phyloP scores from a whole-genome alignment of 2,113 vertebrate species.

The Sturnus vulgaris region DNA sequence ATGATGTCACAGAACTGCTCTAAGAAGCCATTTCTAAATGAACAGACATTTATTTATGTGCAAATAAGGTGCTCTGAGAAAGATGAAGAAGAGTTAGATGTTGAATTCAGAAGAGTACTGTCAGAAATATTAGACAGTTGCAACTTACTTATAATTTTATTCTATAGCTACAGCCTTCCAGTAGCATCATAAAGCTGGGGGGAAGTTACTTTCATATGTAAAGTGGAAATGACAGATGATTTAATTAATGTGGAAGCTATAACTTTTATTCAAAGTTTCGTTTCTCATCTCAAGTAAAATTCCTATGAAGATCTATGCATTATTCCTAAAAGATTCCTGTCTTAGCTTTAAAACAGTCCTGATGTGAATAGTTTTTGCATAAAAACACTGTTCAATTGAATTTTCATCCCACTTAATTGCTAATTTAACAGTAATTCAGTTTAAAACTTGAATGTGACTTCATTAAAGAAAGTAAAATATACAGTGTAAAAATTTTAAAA shows the following conservation, averaged over 20 bases:
- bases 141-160: background rate
- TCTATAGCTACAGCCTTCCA: background rate
- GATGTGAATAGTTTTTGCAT: background rate
- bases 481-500: background rate
- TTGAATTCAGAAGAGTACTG: background rate
- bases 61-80: background rate
- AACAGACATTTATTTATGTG: background rate
- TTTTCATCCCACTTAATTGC: background rate
- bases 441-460: background rate
- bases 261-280: background rate
- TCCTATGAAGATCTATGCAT: background rate
- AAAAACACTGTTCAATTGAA: background rate
- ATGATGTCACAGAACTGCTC: background rate
- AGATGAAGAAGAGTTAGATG: background rate
- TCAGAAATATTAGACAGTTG: background rate
- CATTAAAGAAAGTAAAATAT: background rate
- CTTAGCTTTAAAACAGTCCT: background rate
- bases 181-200: background rate
- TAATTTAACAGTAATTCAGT: background rate
- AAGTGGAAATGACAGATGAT: background rate
- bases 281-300: background rate
- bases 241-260: background rate
- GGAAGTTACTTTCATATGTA: background rate
- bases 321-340: background rate
- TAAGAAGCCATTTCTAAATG: background rate